Base-by-base conservation (phyloP, 2,113 vertebrate genomes). In the Oryzias celebensis region DNA sequence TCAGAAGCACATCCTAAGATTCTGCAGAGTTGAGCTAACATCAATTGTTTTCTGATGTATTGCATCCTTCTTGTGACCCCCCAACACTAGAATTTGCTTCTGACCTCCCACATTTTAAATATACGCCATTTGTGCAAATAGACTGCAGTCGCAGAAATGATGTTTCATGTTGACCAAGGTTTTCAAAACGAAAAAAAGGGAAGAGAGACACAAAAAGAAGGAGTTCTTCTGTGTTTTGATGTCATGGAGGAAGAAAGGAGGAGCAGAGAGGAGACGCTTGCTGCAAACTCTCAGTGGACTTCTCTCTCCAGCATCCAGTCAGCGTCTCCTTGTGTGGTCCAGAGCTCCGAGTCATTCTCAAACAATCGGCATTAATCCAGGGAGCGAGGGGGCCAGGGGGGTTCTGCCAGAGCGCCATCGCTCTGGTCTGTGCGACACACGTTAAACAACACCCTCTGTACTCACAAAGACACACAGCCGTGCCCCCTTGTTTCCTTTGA, bases 301-400 rank as follows among this genome's bases (percentile, higher is more conserved):
- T 62, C 52, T 61, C 62, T 80, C 73, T 75, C 71, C 56, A 48
- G 65, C 52, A 68, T 75, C 64, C 71, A 71, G 75, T 73, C 68
- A 55, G 45, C 68, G 50, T 71, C 90, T 87, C 73, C 80, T 76
- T 92, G 91, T 91, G 91, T 92, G 91, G 91, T 91, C 91, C 65
- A 22, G 62, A 81, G 82, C 87, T 81, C 74, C 77, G n/a, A 91
- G 82, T 90, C 89, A 84, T 91, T 90, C 81, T 79, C 84, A 88
- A 89, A 91, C 90, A 89, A 91, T 91, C 85, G 74, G 85, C 87
- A 91, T 89, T 90, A 91, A 92, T 92, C 90, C 88, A 89, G 78
- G 61, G 72, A 87, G 70, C 64, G 68, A 78, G 81, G 73, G 36
- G 85, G 83, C 88, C 80, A 79, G 63, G 77, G 89, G 85, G 59